Evolutionary conservation across 1,140 invertebrate species (phyloP).

Genomic region (Amyelois transitella): DNA sequence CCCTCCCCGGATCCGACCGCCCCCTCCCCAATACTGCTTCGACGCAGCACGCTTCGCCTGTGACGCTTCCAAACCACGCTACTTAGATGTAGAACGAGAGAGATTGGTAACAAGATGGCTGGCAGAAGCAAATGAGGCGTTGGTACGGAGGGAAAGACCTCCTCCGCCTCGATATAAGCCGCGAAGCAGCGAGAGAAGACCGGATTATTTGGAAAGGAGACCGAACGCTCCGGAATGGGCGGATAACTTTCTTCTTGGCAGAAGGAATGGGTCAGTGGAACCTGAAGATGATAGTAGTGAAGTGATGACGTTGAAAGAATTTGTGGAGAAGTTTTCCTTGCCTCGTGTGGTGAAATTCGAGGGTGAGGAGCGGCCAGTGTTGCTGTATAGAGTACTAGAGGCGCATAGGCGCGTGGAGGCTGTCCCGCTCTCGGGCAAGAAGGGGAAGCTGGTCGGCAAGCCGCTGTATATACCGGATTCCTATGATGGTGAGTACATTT

Average conservation of each 20-base stretch:
- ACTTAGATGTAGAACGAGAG: constrained; percentile 67
- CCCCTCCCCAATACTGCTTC: constrained; percentile 70
- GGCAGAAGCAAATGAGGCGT: constrained; percentile 69
- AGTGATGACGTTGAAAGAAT: constrained; percentile 68
- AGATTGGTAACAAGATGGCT: constrained; percentile 68
- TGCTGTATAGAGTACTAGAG: constrained; percentile 74
- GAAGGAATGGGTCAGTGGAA: constrained; percentile 55
- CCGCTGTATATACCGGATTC: constrained; percentile 75
- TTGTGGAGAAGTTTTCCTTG: constrained; percentile 75
- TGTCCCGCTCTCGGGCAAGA: constrained; percentile 71
- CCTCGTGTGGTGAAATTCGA: constrained; percentile 75
- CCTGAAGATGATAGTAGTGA: constrained; percentile 63
- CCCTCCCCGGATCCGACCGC: constrained; percentile 59
- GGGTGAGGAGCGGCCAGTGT: constrained; percentile 68
- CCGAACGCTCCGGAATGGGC: constrained; percentile 65
- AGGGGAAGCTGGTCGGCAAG: constrained; percentile 73
- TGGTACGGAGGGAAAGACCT: constrained; percentile 54
- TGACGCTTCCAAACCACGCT: constrained; percentile 65
- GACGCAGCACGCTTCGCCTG: constrained; percentile 70
- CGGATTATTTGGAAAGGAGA: constrained; percentile 59
- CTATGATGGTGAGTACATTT: constrained; percentile 72
- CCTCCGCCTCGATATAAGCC: constrained; percentile 63
- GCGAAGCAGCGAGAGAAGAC: constrained; percentile 52
- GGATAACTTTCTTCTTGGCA: constrained; percentile 65
- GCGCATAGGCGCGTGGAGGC: constrained; percentile 75